A percentile compares a stretch with the other conserved stretches of the same genome.
phyloP scores from a whole-genome alignment of 1,140 invertebrate genomes.

The Cyclargus thomasi region DNA sequence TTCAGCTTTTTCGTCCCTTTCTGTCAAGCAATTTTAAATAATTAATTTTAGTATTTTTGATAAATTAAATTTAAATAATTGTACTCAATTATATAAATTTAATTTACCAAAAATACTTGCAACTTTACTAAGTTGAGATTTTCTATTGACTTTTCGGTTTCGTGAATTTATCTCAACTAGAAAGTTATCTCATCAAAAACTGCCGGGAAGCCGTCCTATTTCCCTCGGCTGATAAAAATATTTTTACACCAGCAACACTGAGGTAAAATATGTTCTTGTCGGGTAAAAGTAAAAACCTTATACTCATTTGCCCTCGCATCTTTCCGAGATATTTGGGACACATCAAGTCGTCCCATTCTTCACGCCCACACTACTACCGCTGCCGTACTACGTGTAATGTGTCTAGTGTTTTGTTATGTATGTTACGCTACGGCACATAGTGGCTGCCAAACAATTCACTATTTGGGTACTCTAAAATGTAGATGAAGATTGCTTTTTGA shows the following conservation, averaged over 20 bases:
- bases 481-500: too few species aligned
- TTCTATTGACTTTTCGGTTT: too few species aligned
- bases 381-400: slow-evolving; percentile 14
- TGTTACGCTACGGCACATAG: background rate
- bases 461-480: background rate
- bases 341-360: slow-evolving; percentile 4
- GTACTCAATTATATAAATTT: too few species aligned
- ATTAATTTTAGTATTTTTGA: too few species aligned
- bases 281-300: background rate
- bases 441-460: slow-evolving; percentile 17
- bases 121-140: too few species aligned
- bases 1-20: too few species aligned
- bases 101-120: too few species aligned
- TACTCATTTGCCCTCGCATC: background rate
- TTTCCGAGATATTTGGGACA: slow-evolving; percentile 2
- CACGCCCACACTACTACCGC: slow-evolving; percentile 13
- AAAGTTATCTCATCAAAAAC: background rate
- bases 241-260: background rate
- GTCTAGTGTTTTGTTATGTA: background rate
- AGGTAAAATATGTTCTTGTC: background rate
- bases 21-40: too few species aligned
- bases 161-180: background rate
- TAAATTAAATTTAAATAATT: too few species aligned
- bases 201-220: background rate
- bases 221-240: background rate